A percentile compares a stretch with the other conserved stretches of the same genome.
These are phyloP conservation scores for Nomada lathburiana DNA, from an alignment of 2,888 invertebrate genomes.

Conservation along the genomic window DNA sequence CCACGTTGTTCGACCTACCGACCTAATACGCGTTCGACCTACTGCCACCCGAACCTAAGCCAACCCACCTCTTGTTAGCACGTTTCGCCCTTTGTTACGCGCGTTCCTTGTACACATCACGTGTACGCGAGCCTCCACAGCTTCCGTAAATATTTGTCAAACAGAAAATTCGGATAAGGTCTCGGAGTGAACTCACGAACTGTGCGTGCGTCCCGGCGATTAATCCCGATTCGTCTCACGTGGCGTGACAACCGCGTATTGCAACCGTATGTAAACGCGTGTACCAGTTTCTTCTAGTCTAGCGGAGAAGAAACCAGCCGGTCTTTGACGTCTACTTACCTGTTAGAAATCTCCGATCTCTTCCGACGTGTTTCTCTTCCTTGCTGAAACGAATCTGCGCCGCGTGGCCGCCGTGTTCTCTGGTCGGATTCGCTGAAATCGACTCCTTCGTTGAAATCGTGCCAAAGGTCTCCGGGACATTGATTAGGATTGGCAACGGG, in stretches of 20 bases:
- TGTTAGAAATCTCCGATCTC: conserved; percentile 16
- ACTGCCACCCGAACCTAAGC: conserved; percentile 22
- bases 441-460: conserved; percentile 65
- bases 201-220: no score
- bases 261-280: not conserved
- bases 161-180: no score
- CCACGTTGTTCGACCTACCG: conserved; percentile 64
- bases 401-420: conserved; percentile 29
- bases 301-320: not conserved
- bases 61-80: conserved; percentile 6
- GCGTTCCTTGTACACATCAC: not conserved
- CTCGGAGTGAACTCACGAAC: no score
- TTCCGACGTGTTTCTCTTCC: conserved; percentile 49
- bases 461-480: conserved; percentile 63
- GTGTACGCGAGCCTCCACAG: not conserved
- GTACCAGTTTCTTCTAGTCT: not conserved
- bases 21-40: conserved; percentile 57
- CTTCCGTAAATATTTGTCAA: not conserved
- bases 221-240: no score
- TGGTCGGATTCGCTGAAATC: conserved; percentile 36
- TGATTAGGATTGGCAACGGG: conserved; percentile 38
- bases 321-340: conserved; percentile 17
- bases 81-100: conserved; percentile 10
- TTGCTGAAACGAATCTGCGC: conserved; percentile 51
- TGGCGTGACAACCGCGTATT: no score